phyloP scores from a whole-genome alignment of 2,888 invertebrate species.

The Heliconius sara region DNA sequence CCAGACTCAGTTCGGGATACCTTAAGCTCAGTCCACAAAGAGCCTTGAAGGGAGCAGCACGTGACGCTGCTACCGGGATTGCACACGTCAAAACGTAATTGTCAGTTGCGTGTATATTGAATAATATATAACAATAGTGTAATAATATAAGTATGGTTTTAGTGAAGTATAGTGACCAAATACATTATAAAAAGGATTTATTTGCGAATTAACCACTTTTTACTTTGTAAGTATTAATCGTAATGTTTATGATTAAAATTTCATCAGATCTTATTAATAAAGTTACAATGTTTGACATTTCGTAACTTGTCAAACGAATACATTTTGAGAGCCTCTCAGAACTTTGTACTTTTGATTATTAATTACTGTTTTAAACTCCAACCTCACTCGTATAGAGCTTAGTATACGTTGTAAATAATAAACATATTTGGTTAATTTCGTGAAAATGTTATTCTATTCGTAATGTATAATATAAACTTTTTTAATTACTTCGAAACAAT shows the following conservation, averaged over 20 bases:
- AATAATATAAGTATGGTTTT: neutral
- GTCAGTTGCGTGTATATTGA: neutral
- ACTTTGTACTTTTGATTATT: conserved; percentile 31
- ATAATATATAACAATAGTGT: neutral
- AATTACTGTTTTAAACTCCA: conserved; percentile 34
- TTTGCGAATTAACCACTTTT: neutral
- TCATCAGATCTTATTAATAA: conserved; percentile 14
- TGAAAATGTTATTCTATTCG: neutral
- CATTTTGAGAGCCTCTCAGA: conserved; percentile 30
- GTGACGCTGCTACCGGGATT: neutral
- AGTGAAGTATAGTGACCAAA: conserved; percentile 1
- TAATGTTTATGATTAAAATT: conserved; percentile 5
- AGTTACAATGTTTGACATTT: conserved; percentile 19
- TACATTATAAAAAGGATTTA: neutral
- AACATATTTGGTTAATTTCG: neutral
- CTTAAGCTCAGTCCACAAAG: conserved; percentile 8
- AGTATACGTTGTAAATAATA: conserved; percentile 19
- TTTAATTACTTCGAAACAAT: conserved; percentile 8
- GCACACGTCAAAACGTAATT: neutral
- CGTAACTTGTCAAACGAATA: conserved; percentile 25
- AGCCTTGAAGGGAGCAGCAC: conserved; percentile 21
- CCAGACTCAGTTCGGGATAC: neutral
- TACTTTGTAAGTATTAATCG: conserved; percentile 9
- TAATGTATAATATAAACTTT: neutral
- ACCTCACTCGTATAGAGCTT: conserved; percentile 5